Evolutionary conservation across 53 echinoderm and acorn worm species (phyloP), one percentile per base, ranked within the genome.

Genomic region (Luidia sarsii): DNA sequence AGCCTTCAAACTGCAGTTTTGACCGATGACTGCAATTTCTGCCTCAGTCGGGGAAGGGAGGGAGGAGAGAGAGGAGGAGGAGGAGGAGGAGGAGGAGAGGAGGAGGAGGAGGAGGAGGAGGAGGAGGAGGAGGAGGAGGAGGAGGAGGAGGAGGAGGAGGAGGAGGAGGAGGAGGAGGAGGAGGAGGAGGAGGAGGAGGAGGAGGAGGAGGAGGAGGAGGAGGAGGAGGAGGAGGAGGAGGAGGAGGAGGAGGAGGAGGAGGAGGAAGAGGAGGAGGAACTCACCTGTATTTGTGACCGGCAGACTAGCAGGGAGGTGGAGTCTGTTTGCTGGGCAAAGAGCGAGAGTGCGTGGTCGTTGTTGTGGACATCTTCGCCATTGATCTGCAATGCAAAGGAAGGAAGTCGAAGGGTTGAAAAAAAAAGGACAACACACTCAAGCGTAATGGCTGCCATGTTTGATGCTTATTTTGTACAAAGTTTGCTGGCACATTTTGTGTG

Each of bases 361-460:
- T 91, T 94, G 38, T 87, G 79, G 9, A 99, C 91, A 94, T 99
- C 99, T 85, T 99, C 93, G 24, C 99, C 94, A 71, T 99, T 99
- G 27, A 99, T 99, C 99, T 99, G 68, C 57, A 65, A n/a, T n/a
- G n/a, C n/a, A n/a, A n/a, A n/a, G n/a, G n/a, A n/a, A n/a, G n/a
- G n/a, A n/a, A n/a, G n/a, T n/a, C n/a, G n/a, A n/a, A n/a, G n/a
- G n/a, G n/a, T n/a, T n/a, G n/a, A n/a, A n/a, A n/a, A n/a, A n/a
- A n/a, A n/a, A n/a, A n/a, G n/a, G n/a, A n/a, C n/a, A n/a, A n/a
- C n/a, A n/a, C n/a, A n/a, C n/a, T n/a, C n/a, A n/a, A n/a, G n/a
- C n/a, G n/a, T n/a, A n/a, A n/a, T n/a, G n/a, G n/a, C n/a, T n/a
- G n/a, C n/a, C n/a, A n/a, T n/a, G n/a, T n/a, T n/a, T n/a, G n/a